Base-by-base conservation (phyloP, 2,113 vertebrate genomes). In the Tachysurus fulvidraco region DNA sequence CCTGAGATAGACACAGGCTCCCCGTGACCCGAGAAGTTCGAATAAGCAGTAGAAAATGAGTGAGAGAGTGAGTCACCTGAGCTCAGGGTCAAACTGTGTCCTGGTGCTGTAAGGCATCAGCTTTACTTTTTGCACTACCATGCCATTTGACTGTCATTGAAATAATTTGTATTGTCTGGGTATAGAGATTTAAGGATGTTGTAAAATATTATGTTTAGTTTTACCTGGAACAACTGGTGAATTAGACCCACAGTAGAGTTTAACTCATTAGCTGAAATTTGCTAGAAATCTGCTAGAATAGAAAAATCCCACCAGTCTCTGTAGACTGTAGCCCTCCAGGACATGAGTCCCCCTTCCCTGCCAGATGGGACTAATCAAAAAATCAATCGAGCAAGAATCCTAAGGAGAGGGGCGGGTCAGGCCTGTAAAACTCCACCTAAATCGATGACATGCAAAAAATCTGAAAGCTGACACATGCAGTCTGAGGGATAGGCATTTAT, bases 401-500 rank as follows among this genome's bases (percentile, higher is more conserved):
- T 54, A 73, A 86, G 69, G 65, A 85, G 79, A 44, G 46, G 5
- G 80, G 25, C 4, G 59, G 69, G 64, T 19, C 19, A 80, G 73
- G 81, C 17, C 60, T 82, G 50, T 76, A 83, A 81, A 88, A 83
- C 60, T 74, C 41, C 19, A 77, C 83, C 83, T 57, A 85, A 89
- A 91, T 90, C 83, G 89, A 91, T 91, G 85, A 87, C 89, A 90
- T 86, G 86, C 88, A 87, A 84, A 91, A 50, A 89, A 86, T 85
- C 67, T 86, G 62, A 85, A 88, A 62, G 86, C 84, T 85, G 83
- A 83, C 74, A 77, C 30, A 11, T 85, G 71, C 79, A 85, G 73
- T 83, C 67, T 54, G 0, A 85, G 59, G 11, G 50, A 80, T 65
- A 23, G 14, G 79, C 67, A 76, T 81, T 85, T 84, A 65, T 84